Percentiles rank a stretch among this genome's conserved stretches.
Conservation (phyloP, 2,888 invertebrate genomes). For the Acanthoscelides obtectus region DNA sequence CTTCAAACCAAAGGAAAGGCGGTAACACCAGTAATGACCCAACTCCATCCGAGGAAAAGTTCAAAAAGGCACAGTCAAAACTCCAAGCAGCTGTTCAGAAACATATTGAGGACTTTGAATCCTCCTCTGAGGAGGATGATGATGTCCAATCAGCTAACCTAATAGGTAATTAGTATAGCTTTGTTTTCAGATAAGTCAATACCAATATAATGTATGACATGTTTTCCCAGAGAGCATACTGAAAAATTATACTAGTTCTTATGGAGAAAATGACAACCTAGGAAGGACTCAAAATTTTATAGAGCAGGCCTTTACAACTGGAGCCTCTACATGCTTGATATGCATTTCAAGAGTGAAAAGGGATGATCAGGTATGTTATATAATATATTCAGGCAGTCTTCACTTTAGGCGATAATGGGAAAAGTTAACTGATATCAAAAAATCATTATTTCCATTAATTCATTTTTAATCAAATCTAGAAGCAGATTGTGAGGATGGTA, state of each 20-base stretch:
- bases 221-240: constrained; percentile 46
- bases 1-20: neutral
- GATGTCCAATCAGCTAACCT: constrained; percentile 49
- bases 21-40: constrained; percentile 15
- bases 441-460: too few species aligned
- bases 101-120: constrained; percentile 49
- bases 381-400: neutral
- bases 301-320: constrained; percentile 74
- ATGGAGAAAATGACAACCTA: constrained; percentile 46
- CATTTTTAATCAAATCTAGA: too few species aligned
- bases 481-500: too few species aligned
- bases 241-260: constrained; percentile 47
- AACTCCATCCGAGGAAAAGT: constrained; percentile 39
- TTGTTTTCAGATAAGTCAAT: too few species aligned
- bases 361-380: constrained; percentile 57
- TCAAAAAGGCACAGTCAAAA: constrained; percentile 49
- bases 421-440: too few species aligned
- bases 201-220: neutral
- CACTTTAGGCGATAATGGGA: neutral
- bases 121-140: constrained; percentile 54
- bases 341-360: constrained; percentile 85
- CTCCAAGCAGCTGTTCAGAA: constrained; percentile 51
- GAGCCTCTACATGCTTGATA: constrained; percentile 80
- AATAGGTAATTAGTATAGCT: constrained; percentile 41
- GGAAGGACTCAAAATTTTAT: constrained; percentile 66